Evolutionary conservation across 2,888 invertebrate genomes (phyloP), one percentile per base, ranked within the genome.

Genomic region (Macrosoma leucophasiata): DNA sequence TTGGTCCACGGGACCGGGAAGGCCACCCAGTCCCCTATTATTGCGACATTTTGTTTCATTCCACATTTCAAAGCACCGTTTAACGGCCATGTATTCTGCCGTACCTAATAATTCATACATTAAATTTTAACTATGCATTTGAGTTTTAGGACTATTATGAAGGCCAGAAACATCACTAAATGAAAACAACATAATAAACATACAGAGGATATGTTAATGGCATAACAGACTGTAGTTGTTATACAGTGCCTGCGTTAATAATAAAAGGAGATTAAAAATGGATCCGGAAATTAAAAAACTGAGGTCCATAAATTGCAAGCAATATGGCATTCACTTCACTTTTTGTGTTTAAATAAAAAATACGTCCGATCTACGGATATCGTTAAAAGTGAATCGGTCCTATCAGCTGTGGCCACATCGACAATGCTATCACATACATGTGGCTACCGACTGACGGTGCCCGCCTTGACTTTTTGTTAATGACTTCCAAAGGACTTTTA

Each of bases 371-470:
- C 67, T 55, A 74, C 75, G 63, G 65, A 61, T 64, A 70, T 67
- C 62, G 68, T 71, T 61, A 69, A 67, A 61, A 58, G 58, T 55
- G 54, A 59, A 58, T 54, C 49, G 58, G 58, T 55, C 62, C 60
- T 59, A 56, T 26, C 33, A 58, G 51, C 59, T 66, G 73, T 59
- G 79, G 78, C 75, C 77, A 74, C 67, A 65, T 47, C 51, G 67
- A 81, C 75, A 78, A 76, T 76, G 58, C 61, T 55, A 59, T 33
- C 49, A 55, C 54, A 59, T 72, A 76, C 82, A 84, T 81, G 77
- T 79, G 81, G 82, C 81, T 70, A 77, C 76, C 76, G 79, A 69
- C 73, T 68, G 79, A 57, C 70, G 62, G 61, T 74, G 54, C 56
- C 52, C 54, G 58, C 46, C 52, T 48, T 38, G 33, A 39, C 36